Conservation (phyloP, 2,113 vertebrate genomes). For the Sporophila hypoxantha region DNA sequence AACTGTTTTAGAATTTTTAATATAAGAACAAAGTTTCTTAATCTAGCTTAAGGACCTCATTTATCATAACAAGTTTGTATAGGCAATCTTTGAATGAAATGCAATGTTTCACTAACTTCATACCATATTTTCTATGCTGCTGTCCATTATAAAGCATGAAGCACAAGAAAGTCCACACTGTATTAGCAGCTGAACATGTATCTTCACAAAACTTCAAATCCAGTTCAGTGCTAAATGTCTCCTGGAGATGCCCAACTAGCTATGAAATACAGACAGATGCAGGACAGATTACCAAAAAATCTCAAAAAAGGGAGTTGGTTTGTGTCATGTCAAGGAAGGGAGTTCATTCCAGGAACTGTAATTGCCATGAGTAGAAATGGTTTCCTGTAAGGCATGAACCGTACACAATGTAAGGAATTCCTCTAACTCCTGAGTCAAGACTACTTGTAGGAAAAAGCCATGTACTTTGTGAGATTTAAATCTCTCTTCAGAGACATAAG, state of each 20-base stretch:
- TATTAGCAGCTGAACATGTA: background rate
- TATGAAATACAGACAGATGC: background rate
- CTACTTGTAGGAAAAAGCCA: background rate
- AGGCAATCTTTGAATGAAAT: background rate
- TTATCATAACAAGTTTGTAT: background rate
- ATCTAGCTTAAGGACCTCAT: background rate
- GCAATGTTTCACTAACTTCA: background rate
- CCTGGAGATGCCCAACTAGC: background rate
- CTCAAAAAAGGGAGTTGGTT: background rate
- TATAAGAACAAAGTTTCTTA: background rate
- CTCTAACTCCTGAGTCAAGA: background rate
- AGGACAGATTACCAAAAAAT: background rate
- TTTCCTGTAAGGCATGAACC: background rate
- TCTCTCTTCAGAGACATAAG: background rate
- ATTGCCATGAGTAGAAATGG: background rate
- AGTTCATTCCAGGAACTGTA: background rate
- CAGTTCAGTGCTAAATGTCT: background rate
- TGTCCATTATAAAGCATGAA: background rate
- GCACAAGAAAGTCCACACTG: background rate
- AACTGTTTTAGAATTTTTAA: background rate
- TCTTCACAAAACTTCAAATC: background rate
- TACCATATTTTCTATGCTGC: background rate
- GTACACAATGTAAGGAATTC: background rate
- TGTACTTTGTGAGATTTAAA: background rate
- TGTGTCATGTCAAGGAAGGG: background rate